These are phyloP conservation scores for Fringilla coelebs DNA, from an alignment of 2,797 vertebrate genomes.

Conservation along the genomic window DNA sequence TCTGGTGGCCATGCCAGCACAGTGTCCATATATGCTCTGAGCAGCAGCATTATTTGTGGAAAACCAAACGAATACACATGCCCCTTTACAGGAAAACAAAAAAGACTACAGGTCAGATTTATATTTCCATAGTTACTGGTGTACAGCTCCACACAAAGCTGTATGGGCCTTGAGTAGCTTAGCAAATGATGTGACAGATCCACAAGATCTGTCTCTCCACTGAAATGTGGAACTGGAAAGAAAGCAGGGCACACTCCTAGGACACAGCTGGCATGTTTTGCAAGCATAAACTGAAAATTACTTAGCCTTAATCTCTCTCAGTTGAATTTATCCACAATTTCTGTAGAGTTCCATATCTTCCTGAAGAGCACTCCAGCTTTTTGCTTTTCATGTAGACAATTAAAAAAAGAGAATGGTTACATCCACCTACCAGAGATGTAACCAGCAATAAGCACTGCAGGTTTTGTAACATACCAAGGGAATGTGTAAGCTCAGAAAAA, in stretches of 20 bases:
- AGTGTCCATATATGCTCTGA: neutral
- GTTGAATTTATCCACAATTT: neutral
- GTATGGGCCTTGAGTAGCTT: neutral
- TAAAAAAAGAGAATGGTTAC: neutral
- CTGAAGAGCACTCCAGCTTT: neutral
- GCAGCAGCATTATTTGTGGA: neutral
- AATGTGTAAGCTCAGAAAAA: neutral
- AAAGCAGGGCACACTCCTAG: neutral
- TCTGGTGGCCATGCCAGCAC: neutral
- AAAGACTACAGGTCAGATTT: neutral
- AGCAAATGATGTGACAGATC: neutral
- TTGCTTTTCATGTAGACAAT: neutral
- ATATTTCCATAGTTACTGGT: neutral
- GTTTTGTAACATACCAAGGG: neutral
- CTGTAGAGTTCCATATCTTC: neutral
- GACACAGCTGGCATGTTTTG: neutral
- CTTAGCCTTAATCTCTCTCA: neutral
- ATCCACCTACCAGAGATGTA: neutral
- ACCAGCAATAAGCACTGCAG: neutral
- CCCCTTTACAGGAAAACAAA: neutral
- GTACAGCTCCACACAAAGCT: neutral
- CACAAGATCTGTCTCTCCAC: neutral
- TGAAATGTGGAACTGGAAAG: neutral
- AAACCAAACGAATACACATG: neutral
- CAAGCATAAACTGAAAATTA: rapidly evolving